These are phyloP conservation scores for Hydractinia symbiolongicarpus DNA, from an alignment of 30 jellyfish, hydroid and myxozoan species.

Conservation along the genomic window DNA sequence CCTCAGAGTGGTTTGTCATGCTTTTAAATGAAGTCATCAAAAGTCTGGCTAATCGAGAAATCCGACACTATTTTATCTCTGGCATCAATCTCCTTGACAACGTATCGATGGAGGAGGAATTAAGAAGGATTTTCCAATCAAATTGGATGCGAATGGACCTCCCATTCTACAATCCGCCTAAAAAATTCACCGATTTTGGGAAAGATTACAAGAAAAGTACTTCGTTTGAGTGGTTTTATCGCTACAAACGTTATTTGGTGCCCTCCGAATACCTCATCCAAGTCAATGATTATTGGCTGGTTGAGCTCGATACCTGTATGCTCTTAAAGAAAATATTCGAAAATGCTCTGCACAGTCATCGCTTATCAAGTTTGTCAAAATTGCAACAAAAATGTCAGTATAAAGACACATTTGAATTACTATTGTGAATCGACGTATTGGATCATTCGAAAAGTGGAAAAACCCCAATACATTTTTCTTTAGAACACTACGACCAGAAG, in stretches of 20 bases:
- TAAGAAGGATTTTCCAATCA: not conserved
- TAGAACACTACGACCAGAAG: no score
- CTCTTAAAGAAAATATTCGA: not conserved
- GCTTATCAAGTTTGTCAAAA: not conserved
- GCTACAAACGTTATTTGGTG: no score
- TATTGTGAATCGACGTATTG: no score
- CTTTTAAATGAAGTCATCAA: not conserved
- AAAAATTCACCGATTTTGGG: no score
- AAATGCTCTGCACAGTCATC: not conserved
- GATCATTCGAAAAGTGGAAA: no score
- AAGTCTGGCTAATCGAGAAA: not conserved
- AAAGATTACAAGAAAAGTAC: no score
- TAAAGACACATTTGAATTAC: not conserved
- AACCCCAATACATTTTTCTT: no score
- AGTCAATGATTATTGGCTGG: not conserved
- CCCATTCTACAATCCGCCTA: no score
- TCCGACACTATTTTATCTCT: not conserved
- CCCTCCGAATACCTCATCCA: no score
- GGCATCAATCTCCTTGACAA: not conserved
- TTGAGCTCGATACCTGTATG: not conserved
- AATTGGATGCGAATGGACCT: no score
- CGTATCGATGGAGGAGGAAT: slow-evolving; percentile 10
- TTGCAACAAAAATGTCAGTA: not conserved
- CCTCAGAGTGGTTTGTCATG: not conserved
- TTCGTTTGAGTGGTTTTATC: no score